Percentiles rank a stretch among this genome's conserved stretches.
These are phyloP conservation scores for Rattus norvegicus DNA, from an alignment of 2,113 vertebrate species.

Conservation along the genomic window DNA sequence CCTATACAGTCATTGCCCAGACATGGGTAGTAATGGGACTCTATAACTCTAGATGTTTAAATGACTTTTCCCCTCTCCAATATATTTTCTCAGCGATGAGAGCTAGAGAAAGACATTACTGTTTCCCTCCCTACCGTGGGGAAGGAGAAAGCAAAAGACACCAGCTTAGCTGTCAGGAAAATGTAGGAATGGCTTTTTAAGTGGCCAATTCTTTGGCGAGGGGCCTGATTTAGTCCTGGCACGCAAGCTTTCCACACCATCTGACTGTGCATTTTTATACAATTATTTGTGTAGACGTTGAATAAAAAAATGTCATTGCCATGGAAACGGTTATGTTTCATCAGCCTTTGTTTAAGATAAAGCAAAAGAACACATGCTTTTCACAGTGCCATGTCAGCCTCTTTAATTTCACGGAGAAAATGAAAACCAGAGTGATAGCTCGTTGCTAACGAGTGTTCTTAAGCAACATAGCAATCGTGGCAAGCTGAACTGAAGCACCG, in stretches of 20 bases:
- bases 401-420: conserved; percentile 57
- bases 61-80: background rate
- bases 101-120: background rate
- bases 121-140: background rate
- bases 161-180: conserved; percentile 24
- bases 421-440: conserved; percentile 62
- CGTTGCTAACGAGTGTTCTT: conserved; percentile 18
- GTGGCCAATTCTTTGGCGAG: background rate
- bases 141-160: background rate
- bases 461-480: background rate
- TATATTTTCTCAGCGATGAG: background rate
- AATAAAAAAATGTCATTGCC: conserved; percentile 59
- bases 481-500: background rate
- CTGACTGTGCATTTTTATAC: conserved; percentile 53
- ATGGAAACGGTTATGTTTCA: conserved; percentile 55
- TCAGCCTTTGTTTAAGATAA: conserved; percentile 61
- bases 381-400: conserved; percentile 17
- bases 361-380: conserved; percentile 48
- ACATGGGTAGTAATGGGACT: background rate
- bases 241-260: background rate
- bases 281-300: conserved; percentile 52
- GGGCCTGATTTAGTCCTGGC: background rate
- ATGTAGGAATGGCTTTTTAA: conserved; percentile 1
- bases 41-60: background rate
- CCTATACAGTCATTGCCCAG: background rate